A percentile compares a stretch with the other conserved stretches of the same genome.
These are phyloP conservation scores for Lamellibrachia satsuma DNA, from an alignment of 2,888 invertebrate species.

Conservation along the genomic window DNA sequence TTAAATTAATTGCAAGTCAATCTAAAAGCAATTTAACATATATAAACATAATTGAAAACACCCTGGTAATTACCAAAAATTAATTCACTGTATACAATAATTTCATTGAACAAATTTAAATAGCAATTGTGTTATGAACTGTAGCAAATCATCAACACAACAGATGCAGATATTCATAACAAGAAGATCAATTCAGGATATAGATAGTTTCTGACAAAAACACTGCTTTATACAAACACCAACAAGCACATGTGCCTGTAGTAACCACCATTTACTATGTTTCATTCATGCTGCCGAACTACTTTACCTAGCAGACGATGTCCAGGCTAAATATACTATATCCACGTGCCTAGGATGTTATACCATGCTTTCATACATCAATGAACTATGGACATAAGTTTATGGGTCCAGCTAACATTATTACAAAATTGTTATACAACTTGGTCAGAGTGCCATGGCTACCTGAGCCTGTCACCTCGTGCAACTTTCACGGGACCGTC, in stretches of 20 bases:
- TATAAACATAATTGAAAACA: not conserved
- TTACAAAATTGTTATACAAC: not conserved
- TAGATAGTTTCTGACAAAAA: not conserved
- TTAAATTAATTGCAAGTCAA: not conserved
- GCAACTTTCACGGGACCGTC: slow-evolving; percentile 13
- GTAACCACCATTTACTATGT: slow-evolving; percentile 10
- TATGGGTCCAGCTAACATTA: not conserved
- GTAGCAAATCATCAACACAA: not conserved
- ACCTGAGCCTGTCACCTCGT: not conserved
- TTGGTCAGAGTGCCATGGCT: not conserved
- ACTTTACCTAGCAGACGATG: slow-evolving; percentile 26
- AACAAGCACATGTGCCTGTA: not conserved
- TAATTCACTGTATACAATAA: not conserved
- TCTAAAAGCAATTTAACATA: not conserved
- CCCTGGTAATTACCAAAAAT: not conserved
- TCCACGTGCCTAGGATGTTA: not conserved
- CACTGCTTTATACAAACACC: not conserved
- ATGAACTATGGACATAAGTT: not conserved
- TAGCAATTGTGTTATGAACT: not conserved
- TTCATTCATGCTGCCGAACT: slow-evolving; percentile 27
- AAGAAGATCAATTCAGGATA: not conserved
- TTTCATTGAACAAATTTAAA: not conserved
- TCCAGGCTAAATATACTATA: not conserved
- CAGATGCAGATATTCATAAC: not conserved
- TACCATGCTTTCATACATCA: not conserved